A percentile compares a stretch with the other conserved stretches of the same genome.
These are phyloP conservation scores for Thera britannica DNA, from an alignment of 2,888 invertebrate species.

Conservation along the genomic window DNA sequence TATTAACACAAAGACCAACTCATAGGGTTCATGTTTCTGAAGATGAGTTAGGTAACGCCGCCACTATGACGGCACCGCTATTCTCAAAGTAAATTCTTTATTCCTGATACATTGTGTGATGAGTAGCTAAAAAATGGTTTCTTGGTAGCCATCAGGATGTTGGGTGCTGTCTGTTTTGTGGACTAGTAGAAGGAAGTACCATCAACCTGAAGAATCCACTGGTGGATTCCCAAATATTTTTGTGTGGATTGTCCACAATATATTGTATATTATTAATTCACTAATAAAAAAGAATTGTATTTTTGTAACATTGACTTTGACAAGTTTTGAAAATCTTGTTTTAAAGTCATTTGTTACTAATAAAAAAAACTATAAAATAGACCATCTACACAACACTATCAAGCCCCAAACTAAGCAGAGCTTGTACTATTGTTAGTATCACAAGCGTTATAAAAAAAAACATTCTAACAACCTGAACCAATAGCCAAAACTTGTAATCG, in stretches of 20 bases:
- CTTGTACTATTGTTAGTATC: no score
- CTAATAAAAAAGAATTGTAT: no score
- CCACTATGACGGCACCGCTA: not conserved
- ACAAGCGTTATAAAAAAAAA: conserved; percentile 1
- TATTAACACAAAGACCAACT: no score
- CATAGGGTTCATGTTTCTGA: not conserved
- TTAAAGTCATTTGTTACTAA: no score
- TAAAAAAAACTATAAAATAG: no score
- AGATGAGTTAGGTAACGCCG: not conserved
- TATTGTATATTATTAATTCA: no score
- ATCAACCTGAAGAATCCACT: not conserved
- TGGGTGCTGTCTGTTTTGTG: not conserved
- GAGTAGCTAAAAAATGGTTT: conserved; percentile 1
- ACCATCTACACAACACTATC: no score
- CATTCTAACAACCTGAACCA: conserved; percentile 14
- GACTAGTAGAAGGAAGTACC: not conserved
- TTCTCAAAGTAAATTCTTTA: not conserved
- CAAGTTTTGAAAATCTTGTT: no score
- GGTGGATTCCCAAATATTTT: no score
- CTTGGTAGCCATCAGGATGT: not conserved
- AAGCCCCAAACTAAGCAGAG: no score
- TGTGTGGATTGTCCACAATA: no score
- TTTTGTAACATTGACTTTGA: no score
- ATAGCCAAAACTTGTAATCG: conserved; percentile 27
- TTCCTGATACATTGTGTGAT: not conserved